Conservation (phyloP, 1,140 invertebrate species). For the Euschistus heros region DNA sequence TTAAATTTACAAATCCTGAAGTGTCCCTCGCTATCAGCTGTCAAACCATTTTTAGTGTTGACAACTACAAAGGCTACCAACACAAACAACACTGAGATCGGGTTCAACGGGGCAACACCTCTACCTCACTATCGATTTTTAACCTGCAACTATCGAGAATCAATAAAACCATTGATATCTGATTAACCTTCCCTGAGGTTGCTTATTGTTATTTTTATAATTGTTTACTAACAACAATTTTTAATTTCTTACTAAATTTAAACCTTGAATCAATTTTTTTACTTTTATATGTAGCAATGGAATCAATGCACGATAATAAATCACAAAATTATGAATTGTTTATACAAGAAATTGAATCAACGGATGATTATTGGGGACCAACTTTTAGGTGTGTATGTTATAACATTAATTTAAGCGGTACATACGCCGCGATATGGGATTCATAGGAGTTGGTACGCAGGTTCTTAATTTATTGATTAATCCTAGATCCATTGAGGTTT, state of each 20-base stretch:
- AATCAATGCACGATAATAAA: constrained; percentile 22
- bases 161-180: background rate
- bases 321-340: constrained; percentile 45
- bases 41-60: constrained; percentile 3
- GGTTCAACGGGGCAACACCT: no score
- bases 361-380: constrained; percentile 82
- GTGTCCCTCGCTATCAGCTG: constrained; percentile 2
- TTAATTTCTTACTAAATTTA: background rate
- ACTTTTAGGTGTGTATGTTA: constrained; percentile 55
- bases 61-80: background rate
- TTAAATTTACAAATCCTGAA: background rate
- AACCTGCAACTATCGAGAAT: background rate
- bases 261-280: background rate
- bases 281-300: constrained; percentile 11
- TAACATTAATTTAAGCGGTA: no score
- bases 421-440: background rate
- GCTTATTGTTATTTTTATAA: no score
- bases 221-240: background rate
- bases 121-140: no score
- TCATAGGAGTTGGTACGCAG: constrained; percentile 1
- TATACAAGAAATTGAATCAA: constrained; percentile 77
- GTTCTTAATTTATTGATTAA: constrained; percentile 25
- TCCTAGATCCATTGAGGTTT: background rate
- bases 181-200: background rate
- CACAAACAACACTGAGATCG: no score